phyloP scores from a whole-genome alignment of 2,113 vertebrate species.

The Ceyx margarethae region DNA sequence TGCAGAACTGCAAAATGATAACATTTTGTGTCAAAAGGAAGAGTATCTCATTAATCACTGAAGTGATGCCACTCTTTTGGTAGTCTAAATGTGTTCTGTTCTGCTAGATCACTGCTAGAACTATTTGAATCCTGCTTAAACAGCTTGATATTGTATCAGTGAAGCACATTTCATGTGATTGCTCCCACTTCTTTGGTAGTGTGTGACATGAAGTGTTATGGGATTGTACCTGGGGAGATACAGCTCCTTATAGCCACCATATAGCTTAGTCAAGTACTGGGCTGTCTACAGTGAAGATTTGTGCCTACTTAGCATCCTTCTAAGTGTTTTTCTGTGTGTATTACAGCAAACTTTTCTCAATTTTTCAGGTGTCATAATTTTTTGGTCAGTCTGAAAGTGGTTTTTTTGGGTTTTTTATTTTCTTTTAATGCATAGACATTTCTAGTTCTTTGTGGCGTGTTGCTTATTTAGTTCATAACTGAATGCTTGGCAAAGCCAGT shows the following conservation, averaged over 20 bases:
- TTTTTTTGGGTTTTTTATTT: not conserved
- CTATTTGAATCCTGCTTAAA: not conserved
- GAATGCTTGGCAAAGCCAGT: slow-evolving; percentile 27
- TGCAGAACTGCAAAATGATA: not conserved
- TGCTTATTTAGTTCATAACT: slow-evolving; percentile 35
- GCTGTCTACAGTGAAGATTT: not conserved
- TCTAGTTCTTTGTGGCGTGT: not conserved
- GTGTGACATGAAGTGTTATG: not conserved
- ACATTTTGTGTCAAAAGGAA: not conserved
- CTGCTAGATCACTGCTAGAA: not conserved
- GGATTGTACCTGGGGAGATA: not conserved
- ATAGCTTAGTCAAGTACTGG: not conserved
- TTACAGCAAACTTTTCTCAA: slow-evolving; percentile 32
- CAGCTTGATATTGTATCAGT: not conserved
- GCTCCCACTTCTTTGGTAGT: not conserved
- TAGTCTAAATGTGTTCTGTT: not conserved
- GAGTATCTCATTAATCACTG: not conserved
- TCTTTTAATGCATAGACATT: slow-evolving; percentile 30
- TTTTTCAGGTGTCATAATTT: slow-evolving; percentile 43
- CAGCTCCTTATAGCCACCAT: not conserved
- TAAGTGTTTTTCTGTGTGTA: not conserved
- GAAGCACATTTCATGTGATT: not conserved
- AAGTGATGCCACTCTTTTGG: not conserved
- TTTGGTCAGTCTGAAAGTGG: not conserved
- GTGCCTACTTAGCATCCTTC: not conserved